Percentiles rank a stretch among this genome's conserved stretches.
Conservation (phyloP, 2,113 vertebrate species). For the Aegotheles bennettii region DNA sequence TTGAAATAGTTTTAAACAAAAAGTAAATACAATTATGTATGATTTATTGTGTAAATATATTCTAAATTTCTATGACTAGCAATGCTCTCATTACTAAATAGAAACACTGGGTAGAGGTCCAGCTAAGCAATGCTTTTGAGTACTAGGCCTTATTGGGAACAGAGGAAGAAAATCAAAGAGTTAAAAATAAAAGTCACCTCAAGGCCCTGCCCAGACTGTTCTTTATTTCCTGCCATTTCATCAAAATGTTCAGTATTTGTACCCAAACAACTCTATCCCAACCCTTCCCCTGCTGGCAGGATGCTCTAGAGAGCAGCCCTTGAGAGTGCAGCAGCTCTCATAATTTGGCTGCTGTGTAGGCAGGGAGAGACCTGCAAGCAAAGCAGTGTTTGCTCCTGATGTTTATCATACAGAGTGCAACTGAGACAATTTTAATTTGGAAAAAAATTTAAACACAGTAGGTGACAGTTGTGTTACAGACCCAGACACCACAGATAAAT, state of each 20-base stretch:
- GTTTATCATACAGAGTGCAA: background rate
- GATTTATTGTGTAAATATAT: background rate
- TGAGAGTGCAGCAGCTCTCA: too few relatives aligned
- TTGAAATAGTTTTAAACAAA: background rate
- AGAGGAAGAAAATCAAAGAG: background rate
- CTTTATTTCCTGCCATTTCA: background rate
- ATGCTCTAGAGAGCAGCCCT: accelerated
- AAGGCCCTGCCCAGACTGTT: background rate
- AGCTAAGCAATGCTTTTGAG: background rate
- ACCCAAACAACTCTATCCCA: background rate
- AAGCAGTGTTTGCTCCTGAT: background rate
- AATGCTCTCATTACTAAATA: background rate
- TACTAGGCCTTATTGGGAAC: accelerated
- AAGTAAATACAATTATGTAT: background rate
- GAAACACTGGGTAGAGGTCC: too few relatives aligned
- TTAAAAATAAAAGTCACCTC: background rate
- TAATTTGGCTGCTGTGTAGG: too few relatives aligned
- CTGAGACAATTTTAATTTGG: background rate
- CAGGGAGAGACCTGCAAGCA: background rate
- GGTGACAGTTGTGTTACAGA: background rate
- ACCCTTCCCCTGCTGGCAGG: background rate
- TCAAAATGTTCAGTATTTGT: background rate
- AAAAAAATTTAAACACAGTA: background rate
- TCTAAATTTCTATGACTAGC: background rate
- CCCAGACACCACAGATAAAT: background rate